Evolutionary conservation across 2,113 vertebrate genomes (phyloP), one percentile per base, ranked within the genome.

Genomic region (Eidolon helvum): DNA sequence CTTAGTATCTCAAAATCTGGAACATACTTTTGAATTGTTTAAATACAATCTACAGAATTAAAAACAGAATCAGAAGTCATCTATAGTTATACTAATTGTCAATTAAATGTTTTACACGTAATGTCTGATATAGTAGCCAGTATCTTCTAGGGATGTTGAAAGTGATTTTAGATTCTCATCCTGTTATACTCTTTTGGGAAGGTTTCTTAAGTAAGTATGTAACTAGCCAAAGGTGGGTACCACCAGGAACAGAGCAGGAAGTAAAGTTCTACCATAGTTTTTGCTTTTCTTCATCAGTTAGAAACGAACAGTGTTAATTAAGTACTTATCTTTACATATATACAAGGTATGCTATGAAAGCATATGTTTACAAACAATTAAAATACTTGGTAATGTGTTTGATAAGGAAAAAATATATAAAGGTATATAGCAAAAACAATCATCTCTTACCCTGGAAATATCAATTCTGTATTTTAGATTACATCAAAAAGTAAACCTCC

Each of bases 361-460:
- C 98, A 98, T 99, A 99, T 98, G 99, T 99, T 99, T 99, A 99
- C 98, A 99, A 99, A 99, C 99, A 99, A 99, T 99, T 99, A 99
- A 99, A 99, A 99, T 99, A 99, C 99, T 99, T 98, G 98, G 99
- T 99, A 99, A 99, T 99, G 99, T 99, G 99, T 99, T 99, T 99
- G 98, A 99, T 99, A 99, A 99, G 99, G 99, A 99, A 99, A 99
- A 99, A 99, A 99, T 98, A 98, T 99, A 99, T 99, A 99, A 99
- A 99, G 99, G 99, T 99, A 99, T 99, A 99, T 99, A 99, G 99
- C 99, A 99, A 99, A 98, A 99, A 99, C 99, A 99, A 99, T 99
- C 98, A 98, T 99, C 98, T 99, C 98, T 98, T 96, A 99, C 98
- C 98, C 98, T 98, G 98, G 98, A 98, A 98, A 98, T 98, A 98